Percentiles rank a stretch among this genome's conserved stretches.
These are phyloP conservation scores for Drosophila leonis DNA, from an alignment of 2,888 invertebrate genomes.

Conservation along the genomic window DNA sequence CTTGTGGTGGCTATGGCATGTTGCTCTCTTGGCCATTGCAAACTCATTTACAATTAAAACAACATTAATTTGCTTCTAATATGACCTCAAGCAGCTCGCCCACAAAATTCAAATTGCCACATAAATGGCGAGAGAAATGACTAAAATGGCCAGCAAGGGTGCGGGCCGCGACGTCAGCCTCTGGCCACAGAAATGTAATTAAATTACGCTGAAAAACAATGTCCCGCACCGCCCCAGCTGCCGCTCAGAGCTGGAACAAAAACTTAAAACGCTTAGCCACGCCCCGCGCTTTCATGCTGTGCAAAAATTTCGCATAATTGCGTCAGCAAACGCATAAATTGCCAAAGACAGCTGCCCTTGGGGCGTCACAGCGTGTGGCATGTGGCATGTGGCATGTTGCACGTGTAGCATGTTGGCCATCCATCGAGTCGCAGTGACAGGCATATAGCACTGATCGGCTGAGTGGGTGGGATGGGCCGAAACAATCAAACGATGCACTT, in stretches of 20 bases:
- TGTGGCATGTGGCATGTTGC: constrained; percentile 39
- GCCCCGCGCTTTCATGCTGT: constrained; percentile 61
- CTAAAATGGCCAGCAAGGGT: constrained; percentile 35
- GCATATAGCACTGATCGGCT: constrained; percentile 13
- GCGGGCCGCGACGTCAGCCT: constrained; percentile 14
- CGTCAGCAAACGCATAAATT: constrained; percentile 80
- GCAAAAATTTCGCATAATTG: constrained; percentile 82
- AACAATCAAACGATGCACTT: constrained; percentile 74
- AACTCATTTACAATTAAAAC: constrained; percentile 81
- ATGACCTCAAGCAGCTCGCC: constrained; percentile 76
- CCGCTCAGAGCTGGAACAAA: constrained; percentile 26
- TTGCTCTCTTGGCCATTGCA: constrained; percentile 36
- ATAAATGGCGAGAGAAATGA: constrained; percentile 26
- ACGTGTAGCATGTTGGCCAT: constrained; percentile 34
- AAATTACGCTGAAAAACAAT: constrained; percentile 74
- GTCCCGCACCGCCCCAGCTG: not conserved
- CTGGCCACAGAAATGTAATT: constrained; percentile 79
- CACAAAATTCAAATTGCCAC: constrained; percentile 70
- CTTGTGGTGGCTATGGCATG: not conserved
- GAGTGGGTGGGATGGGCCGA: not conserved
- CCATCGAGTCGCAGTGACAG: constrained; percentile 58
- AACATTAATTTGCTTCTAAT: constrained; percentile 77
- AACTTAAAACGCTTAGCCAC: constrained; percentile 78
- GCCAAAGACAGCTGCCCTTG: constrained; percentile 77
- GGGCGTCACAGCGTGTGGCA: constrained; percentile 37